Conservation (phyloP, 2,888 invertebrate species). For the Octonoba sinensis region DNA sequence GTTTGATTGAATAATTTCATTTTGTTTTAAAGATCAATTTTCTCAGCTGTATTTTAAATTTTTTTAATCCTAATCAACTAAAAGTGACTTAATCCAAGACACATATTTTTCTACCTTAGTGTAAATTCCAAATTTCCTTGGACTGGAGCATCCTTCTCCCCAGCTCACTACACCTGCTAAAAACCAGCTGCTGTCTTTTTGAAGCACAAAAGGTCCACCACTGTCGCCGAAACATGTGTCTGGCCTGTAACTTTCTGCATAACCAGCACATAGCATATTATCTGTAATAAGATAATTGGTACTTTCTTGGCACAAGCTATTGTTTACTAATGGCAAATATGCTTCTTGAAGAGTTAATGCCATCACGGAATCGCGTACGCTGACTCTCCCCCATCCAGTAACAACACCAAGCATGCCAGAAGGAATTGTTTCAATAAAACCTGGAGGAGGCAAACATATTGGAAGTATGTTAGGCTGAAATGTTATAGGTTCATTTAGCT, state of each 20-base stretch:
- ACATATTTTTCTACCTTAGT: slow-evolving; percentile 66
- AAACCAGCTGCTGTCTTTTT: slow-evolving; percentile 60
- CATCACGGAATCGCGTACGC: slow-evolving; percentile 57
- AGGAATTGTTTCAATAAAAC: slow-evolving; percentile 37
- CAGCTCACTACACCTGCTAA: slow-evolving; percentile 66
- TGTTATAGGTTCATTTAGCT: slow-evolving; percentile 46
- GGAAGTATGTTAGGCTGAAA: slow-evolving; percentile 64
- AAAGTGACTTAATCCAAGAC: slow-evolving; percentile 64
- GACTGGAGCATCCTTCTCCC: slow-evolving; percentile 67
- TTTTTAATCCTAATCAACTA: not conserved
- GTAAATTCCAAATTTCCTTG: slow-evolving; percentile 67
- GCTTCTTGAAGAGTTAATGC: slow-evolving; percentile 65
- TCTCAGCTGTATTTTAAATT: too few species aligned
- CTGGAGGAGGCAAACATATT: slow-evolving; percentile 61
- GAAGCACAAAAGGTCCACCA: slow-evolving; percentile 66
- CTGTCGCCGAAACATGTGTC: slow-evolving; percentile 67
- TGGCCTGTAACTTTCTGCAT: slow-evolving; percentile 64
- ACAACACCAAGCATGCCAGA: slow-evolving; percentile 58
- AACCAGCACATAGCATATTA: slow-evolving; percentile 67
- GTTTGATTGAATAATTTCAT: too few species aligned
- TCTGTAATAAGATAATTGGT: slow-evolving; percentile 63
- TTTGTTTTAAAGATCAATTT: too few species aligned
- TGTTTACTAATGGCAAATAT: slow-evolving; percentile 65
- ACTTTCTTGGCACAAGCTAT: slow-evolving; percentile 57
- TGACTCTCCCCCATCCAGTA: slow-evolving; percentile 66